phyloP scores from a whole-genome alignment of 2,888 invertebrate genomes.

The Orthonevra nobilis region DNA sequence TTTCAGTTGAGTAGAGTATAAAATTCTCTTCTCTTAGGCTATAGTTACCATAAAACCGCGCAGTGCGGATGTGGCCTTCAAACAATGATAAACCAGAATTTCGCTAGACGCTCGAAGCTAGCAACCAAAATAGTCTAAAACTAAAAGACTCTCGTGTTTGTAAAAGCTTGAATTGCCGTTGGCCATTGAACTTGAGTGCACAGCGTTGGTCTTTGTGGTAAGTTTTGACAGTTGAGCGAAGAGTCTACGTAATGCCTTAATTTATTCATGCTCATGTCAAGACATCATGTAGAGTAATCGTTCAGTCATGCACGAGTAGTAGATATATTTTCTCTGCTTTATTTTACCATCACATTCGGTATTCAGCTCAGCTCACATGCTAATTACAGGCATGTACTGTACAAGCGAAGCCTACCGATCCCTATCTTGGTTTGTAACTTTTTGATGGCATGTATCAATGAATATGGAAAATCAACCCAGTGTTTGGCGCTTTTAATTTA shows the following conservation, averaged over 20 bases:
- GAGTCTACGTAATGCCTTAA: slow-evolving; percentile 17
- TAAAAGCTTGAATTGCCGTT: slow-evolving; percentile 11
- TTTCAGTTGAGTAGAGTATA: slow-evolving; percentile 4
- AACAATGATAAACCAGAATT: slow-evolving; percentile 20
- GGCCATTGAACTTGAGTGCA: slow-evolving; percentile 61
- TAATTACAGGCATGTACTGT: slow-evolving; percentile 22
- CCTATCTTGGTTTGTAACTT: too few species aligned
- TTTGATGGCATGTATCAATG: slow-evolving; percentile 30
- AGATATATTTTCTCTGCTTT: slow-evolving; percentile 35
- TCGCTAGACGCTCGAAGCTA: not conserved
- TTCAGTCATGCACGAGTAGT: slow-evolving; percentile 20
- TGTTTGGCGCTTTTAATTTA: slow-evolving; percentile 23
- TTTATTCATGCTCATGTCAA: slow-evolving; percentile 49
- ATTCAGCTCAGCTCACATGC: slow-evolving; percentile 16
- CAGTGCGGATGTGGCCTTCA: slow-evolving; percentile 14
- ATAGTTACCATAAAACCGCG: not conserved
- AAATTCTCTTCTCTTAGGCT: not conserved
- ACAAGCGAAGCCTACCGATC: too few species aligned
- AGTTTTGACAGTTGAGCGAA: slow-evolving; percentile 24
- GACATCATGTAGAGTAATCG: slow-evolving; percentile 3
- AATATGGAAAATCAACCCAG: slow-evolving; percentile 19
- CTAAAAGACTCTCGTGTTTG: not conserved
- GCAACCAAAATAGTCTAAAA: not conserved
- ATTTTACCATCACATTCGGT: slow-evolving; percentile 21
- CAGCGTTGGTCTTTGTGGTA: slow-evolving; percentile 11